These are phyloP conservation scores for Falco peregrinus DNA, from an alignment of 2,797 vertebrate genomes.

Conservation along the genomic window DNA sequence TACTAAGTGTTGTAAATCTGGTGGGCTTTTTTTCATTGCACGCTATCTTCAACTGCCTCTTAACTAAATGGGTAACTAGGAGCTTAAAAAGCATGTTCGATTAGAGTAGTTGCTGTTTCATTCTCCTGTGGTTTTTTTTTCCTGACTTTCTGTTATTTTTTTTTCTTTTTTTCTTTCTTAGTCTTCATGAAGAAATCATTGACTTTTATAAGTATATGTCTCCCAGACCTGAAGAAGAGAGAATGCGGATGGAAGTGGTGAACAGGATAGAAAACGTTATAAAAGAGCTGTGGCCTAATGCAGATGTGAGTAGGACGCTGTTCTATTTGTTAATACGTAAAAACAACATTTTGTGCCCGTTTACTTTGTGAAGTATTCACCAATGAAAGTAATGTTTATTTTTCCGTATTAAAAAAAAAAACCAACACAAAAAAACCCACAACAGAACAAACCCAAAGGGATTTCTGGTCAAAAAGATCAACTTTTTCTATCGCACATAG, in stretches of 20 bases:
- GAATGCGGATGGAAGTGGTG: slow-evolving; percentile 96
- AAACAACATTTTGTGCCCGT: not conserved
- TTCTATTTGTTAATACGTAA: not conserved
- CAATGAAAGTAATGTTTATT: not conserved
- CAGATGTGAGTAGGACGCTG: slow-evolving; percentile 82
- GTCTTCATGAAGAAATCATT: slow-evolving; percentile 95
- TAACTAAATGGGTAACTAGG: not conserved
- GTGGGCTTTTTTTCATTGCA: not conserved
- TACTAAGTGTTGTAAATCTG: not conserved
- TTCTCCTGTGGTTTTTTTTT: not conserved
- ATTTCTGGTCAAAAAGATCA: not conserved
- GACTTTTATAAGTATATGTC: slow-evolving; percentile 98
- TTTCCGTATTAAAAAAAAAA: not conserved
- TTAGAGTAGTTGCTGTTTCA: not conserved
- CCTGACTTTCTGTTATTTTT: not conserved
- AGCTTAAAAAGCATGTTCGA: not conserved
- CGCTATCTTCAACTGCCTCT: not conserved
- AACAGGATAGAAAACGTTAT: slow-evolving; percentile 94
- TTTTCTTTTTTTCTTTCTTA: slow-evolving; percentile 47
- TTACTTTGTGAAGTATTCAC: not conserved
- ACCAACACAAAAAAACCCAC: not conserved
- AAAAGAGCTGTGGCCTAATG: slow-evolving; percentile 94
- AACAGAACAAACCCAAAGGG: not conserved
- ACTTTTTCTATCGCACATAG: not conserved
- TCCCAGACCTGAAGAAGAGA: slow-evolving; percentile 91